Base-by-base conservation (phyloP, 2,113 vertebrate species). In the Etia nguti region DNA sequence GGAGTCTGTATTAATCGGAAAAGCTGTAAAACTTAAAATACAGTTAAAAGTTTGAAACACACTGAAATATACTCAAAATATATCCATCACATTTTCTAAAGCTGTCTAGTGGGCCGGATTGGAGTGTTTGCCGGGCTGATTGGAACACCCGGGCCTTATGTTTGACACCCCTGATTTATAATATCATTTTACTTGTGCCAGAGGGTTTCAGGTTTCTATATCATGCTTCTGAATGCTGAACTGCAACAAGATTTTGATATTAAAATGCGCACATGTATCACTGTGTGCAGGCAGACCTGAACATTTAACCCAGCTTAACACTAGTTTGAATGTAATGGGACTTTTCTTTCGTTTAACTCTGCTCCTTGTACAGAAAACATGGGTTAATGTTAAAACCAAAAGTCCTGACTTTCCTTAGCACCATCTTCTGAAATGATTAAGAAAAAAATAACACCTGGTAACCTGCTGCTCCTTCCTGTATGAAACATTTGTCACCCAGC, bases 1-100 rank as follows among this genome's bases (percentile, higher is more conserved):
- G 6, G 12, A 65, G 18, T 38, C 34, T 65, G 20, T 0, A 1
- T 65, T n/a, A 38, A 65, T 65, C 0, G 0, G 31, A 65, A 38
- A 65, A 22, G 20, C 20, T 65, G 34, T 7, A 34, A 34, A 34
- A 38, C 20, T 65, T 65, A 65, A 65, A 65, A 38, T 65, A 65
- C 34, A 65, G 34, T 38, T 5, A 65, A 38, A 65, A 38, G 60
- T 65, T 65, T 12, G 4, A 65, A 65, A 65, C 38, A 65, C 10
- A 38, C 8, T 38, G 36, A 38, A 38, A 38, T 10, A 38, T n/a
- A n/a, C 60, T 65, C 34, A 65, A 38, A 65, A 65, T 65, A 65
- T n/a, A 65, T 65, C 18, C 1, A n/a, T 65, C 34, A 65, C 38
- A 65, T 22, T 2, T 65, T 65, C 20, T 65, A 38, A 65, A 65